Evolutionary conservation across 2,113 vertebrate species (phyloP).

Genomic region (Egretta garzetta): DNA sequence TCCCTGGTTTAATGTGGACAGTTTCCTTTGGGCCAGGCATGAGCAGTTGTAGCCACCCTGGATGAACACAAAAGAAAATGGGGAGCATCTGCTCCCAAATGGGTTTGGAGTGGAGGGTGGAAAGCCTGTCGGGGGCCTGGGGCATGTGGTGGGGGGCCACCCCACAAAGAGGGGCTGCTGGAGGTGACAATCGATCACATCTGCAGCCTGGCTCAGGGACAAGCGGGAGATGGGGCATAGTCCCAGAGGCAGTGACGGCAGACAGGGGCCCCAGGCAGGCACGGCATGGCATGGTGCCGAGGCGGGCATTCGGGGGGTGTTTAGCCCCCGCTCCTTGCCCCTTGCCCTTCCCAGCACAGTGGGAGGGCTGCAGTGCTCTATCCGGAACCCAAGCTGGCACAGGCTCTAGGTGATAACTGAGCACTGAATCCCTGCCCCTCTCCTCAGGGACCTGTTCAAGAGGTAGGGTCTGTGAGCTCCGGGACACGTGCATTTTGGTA

Average conservation of each 20-base stretch:
- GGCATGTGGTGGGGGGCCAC: rapidly evolving
- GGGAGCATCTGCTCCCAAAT: not conserved
- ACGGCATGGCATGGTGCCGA: rapidly evolving
- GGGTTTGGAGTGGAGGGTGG: not conserved
- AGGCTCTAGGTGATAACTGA: rapidly evolving
- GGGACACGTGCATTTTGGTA: rapidly evolving
- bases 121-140: rapidly evolving
- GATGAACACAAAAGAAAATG: not conserved
- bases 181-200: not conserved
- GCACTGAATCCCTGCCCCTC: rapidly evolving
- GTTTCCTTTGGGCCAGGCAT: not conserved
- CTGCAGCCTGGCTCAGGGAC: rapidly evolving
- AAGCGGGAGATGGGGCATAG: not conserved
- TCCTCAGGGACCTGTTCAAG: not conserved
- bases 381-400: rapidly evolving
- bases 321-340: not conserved
- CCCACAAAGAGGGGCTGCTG: rapidly evolving
- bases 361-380: rapidly evolving
- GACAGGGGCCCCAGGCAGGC: rapidly evolving
- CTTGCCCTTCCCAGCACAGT: not conserved
- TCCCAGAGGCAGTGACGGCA: not conserved
- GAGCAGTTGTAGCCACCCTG: not conserved
- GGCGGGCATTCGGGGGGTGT: rapidly evolving
- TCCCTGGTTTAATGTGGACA: not conserved
- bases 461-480: not conserved